Evolutionary conservation across 2,888 invertebrate species (phyloP).

Genomic region (Phymatocera aterrima): DNA sequence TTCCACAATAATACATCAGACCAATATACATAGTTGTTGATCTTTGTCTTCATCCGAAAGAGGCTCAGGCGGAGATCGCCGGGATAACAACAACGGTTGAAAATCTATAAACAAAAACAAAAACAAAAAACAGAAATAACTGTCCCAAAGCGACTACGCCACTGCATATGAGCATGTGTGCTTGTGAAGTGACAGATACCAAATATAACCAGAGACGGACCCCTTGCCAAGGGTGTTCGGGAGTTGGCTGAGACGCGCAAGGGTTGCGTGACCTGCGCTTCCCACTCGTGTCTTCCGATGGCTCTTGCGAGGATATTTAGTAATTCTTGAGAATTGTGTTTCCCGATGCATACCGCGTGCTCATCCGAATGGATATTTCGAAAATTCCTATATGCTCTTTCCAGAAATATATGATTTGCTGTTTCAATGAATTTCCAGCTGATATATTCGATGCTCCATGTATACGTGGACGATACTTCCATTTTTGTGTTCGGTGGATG

Average conservation of each 20-base stretch:
- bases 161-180: slow-evolving; percentile 68
- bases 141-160: slow-evolving; percentile 59
- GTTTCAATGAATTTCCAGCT: neutral
- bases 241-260: slow-evolving; percentile 56
- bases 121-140: slow-evolving; percentile 3
- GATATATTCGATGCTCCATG: neutral
- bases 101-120: neutral
- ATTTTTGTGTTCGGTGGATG: neutral
- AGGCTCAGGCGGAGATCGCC: neutral
- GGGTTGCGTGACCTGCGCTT: slow-evolving; percentile 41
- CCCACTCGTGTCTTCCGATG: slow-evolving; percentile 10
- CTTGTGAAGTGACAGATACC: slow-evolving; percentile 67
- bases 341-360: neutral
- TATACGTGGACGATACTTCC: neutral
- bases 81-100: slow-evolving; percentile 11
- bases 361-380: neutral
- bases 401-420: neutral
- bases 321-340: neutral
- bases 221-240: slow-evolving; percentile 73
- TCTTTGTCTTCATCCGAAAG: too few relatives aligned
- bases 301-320: slow-evolving; percentile 10
- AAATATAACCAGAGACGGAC: slow-evolving; percentile 70
- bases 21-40: too few relatives aligned
- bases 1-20: too few relatives aligned
- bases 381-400: neutral